These are phyloP conservation scores for Norana najaformis DNA, from an alignment of 2,888 invertebrate species.

Conservation along the genomic window DNA sequence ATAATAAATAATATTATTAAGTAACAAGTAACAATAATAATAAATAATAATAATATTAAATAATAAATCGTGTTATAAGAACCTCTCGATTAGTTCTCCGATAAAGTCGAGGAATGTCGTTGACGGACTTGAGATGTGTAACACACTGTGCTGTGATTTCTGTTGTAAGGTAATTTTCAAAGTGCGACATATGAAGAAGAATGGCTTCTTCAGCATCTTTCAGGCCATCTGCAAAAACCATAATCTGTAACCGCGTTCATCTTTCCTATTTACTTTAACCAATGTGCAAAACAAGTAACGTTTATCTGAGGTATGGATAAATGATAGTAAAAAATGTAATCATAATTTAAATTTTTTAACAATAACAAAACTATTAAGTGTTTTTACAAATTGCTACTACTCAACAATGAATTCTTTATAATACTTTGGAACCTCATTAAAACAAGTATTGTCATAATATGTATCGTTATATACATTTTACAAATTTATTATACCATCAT, in stretches of 20 bases:
- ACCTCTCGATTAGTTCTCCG: slow-evolving; percentile 84
- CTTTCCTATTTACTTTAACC: neutral
- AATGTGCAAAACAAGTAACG: neutral
- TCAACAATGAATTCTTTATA: too few relatives aligned
- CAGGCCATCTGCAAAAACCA: slow-evolving; percentile 25
- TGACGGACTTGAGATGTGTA: slow-evolving; percentile 68
- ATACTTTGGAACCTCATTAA: neutral
- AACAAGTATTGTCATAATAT: too few relatives aligned
- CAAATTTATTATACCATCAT: too few relatives aligned
- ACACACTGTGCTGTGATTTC: slow-evolving; percentile 56
- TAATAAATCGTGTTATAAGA: slow-evolving; percentile 34
- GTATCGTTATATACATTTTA: too few relatives aligned
- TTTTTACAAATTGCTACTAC: neutral
- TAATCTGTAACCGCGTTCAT: neutral
- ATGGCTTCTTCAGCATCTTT: slow-evolving; percentile 37
- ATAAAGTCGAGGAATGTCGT: slow-evolving; percentile 89
- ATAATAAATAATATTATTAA: neutral
- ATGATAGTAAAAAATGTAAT: neutral
- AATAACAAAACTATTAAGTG: neutral
- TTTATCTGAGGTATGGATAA: neutral
- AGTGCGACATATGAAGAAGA: slow-evolving; percentile 48
- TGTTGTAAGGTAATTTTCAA: slow-evolving; percentile 52
- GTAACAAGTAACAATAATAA: too few relatives aligned
- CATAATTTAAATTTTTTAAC: neutral
- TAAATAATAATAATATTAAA: neutral